A percentile compares a stretch with the other conserved stretches of the same genome.
Conservation (phyloP, 1,140 invertebrate species). For the Pseudomyrmex cubaensis region DNA sequence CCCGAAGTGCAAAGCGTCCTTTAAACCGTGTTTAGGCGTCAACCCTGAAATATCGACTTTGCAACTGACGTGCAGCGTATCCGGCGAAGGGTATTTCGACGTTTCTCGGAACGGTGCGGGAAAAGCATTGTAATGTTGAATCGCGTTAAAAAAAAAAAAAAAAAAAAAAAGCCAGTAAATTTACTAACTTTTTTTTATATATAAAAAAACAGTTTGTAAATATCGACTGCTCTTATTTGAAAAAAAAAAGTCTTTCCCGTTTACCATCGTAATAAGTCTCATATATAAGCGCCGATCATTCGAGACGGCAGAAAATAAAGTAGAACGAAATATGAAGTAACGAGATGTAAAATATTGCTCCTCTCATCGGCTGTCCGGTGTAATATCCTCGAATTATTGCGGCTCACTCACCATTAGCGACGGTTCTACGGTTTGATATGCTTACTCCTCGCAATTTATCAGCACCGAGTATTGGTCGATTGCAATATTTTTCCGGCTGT, state of each 20-base stretch:
- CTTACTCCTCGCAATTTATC: slow-evolving; percentile 57
- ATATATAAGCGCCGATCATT: slow-evolving; percentile 37
- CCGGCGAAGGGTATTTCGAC: slow-evolving; percentile 63
- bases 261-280: no score
- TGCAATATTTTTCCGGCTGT: slow-evolving; percentile 25
- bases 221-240: no score
- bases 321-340: slow-evolving; percentile 31
- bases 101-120: slow-evolving; percentile 28
- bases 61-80: slow-evolving; percentile 65
- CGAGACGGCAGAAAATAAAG: slow-evolving; percentile 57
- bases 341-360: slow-evolving; percentile 57
- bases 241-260: no score
- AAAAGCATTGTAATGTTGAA: slow-evolving; percentile 25
- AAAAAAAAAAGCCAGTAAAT: no score
- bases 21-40: slow-evolving; percentile 70
- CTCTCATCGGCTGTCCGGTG: slow-evolving; percentile 68
- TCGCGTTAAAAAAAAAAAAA: background rate
- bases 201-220: no score
- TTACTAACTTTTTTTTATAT: no score
- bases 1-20: slow-evolving; percentile 60
- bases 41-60: slow-evolving; percentile 71
- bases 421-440: slow-evolving; percentile 34
- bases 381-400: slow-evolving; percentile 69
- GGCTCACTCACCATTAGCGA: slow-evolving; percentile 64
- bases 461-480: slow-evolving; percentile 36